These are phyloP conservation scores for Spinibarbus caldwelli DNA, from an alignment of 2,797 vertebrate species.

Conservation along the genomic window DNA sequence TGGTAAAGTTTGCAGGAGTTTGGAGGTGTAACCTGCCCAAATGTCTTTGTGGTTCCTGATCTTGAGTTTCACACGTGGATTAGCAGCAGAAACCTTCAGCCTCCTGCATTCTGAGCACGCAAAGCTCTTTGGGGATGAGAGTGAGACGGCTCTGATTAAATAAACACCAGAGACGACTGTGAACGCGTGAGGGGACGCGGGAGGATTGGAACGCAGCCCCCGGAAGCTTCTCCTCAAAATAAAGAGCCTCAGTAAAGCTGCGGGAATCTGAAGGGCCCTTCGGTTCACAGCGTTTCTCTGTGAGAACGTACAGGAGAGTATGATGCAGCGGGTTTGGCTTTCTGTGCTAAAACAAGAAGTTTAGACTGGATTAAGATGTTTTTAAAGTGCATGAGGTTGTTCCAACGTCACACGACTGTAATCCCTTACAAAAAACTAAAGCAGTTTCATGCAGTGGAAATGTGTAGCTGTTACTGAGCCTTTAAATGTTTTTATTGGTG, in stretches of 20 bases:
- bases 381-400: conserved; percentile 3
- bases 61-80: conserved; percentile 53
- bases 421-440: background rate
- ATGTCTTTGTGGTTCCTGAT: conserved; percentile 30
- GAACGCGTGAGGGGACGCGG: background rate
- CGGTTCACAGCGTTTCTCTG: conserved; percentile 12
- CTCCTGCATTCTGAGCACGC: conserved; percentile 4
- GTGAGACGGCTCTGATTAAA: conserved; percentile 34
- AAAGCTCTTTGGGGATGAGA: conserved; percentile 31
- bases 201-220: conserved; percentile 28
- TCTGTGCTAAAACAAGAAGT: background rate
- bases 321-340: background rate
- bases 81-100: conserved; percentile 35
- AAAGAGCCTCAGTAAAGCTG: conserved; percentile 12
- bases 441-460: background rate
- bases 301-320: conserved; percentile 5
- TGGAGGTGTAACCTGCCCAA: conserved; percentile 14
- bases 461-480: background rate
- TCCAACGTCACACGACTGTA: background rate
- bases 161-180: conserved; percentile 40
- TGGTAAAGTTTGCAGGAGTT: background rate
- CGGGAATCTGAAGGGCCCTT: background rate
- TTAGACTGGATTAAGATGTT: background rate
- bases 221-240: conserved; percentile 31
- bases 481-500: background rate